phyloP scores from a whole-genome alignment of 2,888 invertebrate species.

The Oscheius sp. region DNA sequence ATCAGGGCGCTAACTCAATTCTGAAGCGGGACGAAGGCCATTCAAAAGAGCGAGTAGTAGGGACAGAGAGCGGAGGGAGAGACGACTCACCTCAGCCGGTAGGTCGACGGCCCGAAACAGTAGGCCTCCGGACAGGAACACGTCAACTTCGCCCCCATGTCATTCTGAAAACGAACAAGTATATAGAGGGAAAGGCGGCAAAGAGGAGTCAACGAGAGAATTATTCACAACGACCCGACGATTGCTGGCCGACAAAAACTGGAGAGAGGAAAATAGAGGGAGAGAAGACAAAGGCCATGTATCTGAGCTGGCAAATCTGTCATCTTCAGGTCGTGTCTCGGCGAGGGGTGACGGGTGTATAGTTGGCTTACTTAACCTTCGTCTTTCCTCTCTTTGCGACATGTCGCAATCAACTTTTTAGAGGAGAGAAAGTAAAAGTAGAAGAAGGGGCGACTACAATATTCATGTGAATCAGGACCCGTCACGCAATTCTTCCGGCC shows the following conservation, averaged over 20 bases:
- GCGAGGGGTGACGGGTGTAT: too few relatives aligned
- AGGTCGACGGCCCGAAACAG: conserved; percentile 28
- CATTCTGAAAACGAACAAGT: neutral
- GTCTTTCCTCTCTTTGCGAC: too few relatives aligned
- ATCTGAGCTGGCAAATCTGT: too few relatives aligned
- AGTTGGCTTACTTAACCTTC: too few relatives aligned
- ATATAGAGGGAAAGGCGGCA: neutral
- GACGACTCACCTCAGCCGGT: conserved; percentile 22
- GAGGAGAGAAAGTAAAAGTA: too few relatives aligned
- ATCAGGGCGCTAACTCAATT: conserved; percentile 32
- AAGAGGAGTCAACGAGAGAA: conserved; percentile 16
- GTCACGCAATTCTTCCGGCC: conserved; percentile 36
- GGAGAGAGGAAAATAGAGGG: neutral
- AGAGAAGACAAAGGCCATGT: neutral
- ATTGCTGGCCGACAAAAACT: conserved; percentile 9
- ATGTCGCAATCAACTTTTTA: too few relatives aligned
- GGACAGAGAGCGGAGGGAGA: too few relatives aligned
- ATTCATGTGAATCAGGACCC: conserved; percentile 34
- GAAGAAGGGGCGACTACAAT: neutral
- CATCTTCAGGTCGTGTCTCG: too few relatives aligned
- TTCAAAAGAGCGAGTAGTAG: neutral
- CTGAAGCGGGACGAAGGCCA: neutral
- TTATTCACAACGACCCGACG: conserved; percentile 7
- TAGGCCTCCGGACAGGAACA: conserved; percentile 36
- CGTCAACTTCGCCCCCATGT: conserved; percentile 29